Base-by-base conservation (phyloP, 2,888 invertebrate genomes). In the Yponomeuta malinellus region DNA sequence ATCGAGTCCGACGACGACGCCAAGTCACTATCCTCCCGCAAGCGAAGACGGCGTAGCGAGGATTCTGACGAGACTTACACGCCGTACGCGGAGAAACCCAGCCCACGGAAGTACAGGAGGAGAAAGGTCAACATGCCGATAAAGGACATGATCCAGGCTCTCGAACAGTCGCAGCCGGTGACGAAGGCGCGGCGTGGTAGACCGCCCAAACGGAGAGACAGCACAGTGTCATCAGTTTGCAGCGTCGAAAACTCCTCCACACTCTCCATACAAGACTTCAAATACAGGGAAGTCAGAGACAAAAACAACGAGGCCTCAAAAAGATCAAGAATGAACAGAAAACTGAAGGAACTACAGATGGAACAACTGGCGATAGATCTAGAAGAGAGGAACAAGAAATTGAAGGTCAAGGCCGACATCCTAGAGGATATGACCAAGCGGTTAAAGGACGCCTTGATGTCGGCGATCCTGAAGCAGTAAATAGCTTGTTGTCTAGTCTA, bases 271-370 rank as follows among this genome's bases (percentile, higher is more conserved):
- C 84, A 88, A 63, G 93, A 93, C 74, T 81, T 83, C 68, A 94
- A 92, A 74, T 96, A 96, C 81, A 89, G 95, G 70, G 95, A 95
- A 79, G 90, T 95, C 74, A 88, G 96, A 71, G 95, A 95, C 79
- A 95, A 95, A 81, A 96, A 96, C 84, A 96, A 96, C 81, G 96
- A 96, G 85, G 96, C 96, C 66, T 96, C 96, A 65, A 93, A 96
- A 76, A 93, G 94, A 76, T 96, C 96, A 1, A 89, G 96, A 74
- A 93, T 94, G 89, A 96, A 95, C 78, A 93, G 96, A 75, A 96
- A 95, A 84, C 86, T 85, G 79, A 94, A 90, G 78, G 89, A 87
- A 74, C 78, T 89, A 71, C 94, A 94, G 77, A 93, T 94, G 93
- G 85, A 90, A 75, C 83, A 86, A 70, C 80, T 88, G 74, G 93